phyloP scores from a whole-genome alignment of 2,113 vertebrate species.

The Typhlomys cinereus region DNA sequence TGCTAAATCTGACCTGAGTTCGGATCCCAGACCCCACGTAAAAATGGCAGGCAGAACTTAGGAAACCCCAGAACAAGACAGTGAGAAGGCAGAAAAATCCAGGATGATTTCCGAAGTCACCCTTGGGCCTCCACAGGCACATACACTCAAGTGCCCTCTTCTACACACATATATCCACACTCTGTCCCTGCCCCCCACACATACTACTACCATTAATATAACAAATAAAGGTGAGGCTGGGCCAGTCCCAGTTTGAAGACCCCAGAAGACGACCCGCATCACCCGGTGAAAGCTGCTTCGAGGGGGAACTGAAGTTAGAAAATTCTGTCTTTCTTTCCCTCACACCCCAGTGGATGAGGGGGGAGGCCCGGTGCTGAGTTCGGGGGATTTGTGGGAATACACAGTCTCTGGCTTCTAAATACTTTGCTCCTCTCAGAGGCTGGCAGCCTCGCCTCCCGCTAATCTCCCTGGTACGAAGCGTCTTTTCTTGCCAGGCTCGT shows the following conservation, averaged over 20 bases:
- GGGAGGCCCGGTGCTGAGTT: slow-evolving; percentile 26
- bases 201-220: no score
- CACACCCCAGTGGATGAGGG: slow-evolving; percentile 72
- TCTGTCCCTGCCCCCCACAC: no score
- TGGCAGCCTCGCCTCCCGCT: slow-evolving; percentile 76
- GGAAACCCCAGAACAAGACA: no score
- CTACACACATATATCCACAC: no score
- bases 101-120: no score
- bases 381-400: slow-evolving; percentile 70
- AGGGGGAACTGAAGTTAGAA: slow-evolving; percentile 47
- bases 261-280: slow-evolving; percentile 59
- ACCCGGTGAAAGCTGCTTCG: neutral
- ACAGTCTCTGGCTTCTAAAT: slow-evolving; percentile 70
- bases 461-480: slow-evolving; percentile 75
- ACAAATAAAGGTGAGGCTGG: slow-evolving; percentile 29
- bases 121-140: no score
- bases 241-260: neutral
- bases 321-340: neutral
- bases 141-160: no score
- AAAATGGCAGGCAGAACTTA: no score
- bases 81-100: no score
- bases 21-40: no score
- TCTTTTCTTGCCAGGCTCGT: slow-evolving; percentile 80
- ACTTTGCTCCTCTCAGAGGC: slow-evolving; percentile 63
- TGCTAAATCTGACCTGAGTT: no score